Base-by-base conservation (phyloP, 1,140 invertebrate genomes). In the Aphaenogaster floridana region DNA sequence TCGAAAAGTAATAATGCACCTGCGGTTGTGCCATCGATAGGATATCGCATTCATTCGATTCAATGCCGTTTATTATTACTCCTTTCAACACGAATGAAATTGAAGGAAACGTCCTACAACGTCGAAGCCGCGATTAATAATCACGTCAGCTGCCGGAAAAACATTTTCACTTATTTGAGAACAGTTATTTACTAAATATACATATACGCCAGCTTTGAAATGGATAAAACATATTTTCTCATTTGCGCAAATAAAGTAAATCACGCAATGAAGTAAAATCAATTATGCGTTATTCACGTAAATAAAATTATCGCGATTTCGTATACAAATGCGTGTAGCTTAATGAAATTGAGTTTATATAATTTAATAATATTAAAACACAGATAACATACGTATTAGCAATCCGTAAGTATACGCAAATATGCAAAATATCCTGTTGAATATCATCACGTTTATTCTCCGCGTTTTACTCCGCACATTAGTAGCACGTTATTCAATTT, bases 1-100 rank as follows among this genome's bases (percentile, higher is more conserved):
- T 88, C 77, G 71, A 42, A 86, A 90, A 91, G 86, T 90, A 91
- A 91, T 91, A 91, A 91, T 57, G 69, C 81, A 86, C 69, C 71
- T 66, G 77, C 50, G 59, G 34, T 78, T 81, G 48, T 50, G 63
- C 48, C 52, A 79, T 85, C 69, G 54, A 90, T 87, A 64, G 63
- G 45, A 54, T 34, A 17, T 68, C 28, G 57, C 21, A 2, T 81
- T 48, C 50, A 68, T 54, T 90, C 77, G 42, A 84, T 45, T 59
- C 59, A 76, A 83, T 78, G 48, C 77, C 28, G 77, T 69, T 89
- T 87, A 86, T 89, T 87, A 87, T 89, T 81, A 90, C 71, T 78
- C 42, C 66, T 88, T 66, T 66, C 28, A 11, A 3, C 83, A 7
- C 3, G 59, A 61, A 90, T 81, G 7, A 54, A 77, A 89, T 79